Conservation (phyloP, 2,113 vertebrate species). For the Syngnathus floridae region DNA sequence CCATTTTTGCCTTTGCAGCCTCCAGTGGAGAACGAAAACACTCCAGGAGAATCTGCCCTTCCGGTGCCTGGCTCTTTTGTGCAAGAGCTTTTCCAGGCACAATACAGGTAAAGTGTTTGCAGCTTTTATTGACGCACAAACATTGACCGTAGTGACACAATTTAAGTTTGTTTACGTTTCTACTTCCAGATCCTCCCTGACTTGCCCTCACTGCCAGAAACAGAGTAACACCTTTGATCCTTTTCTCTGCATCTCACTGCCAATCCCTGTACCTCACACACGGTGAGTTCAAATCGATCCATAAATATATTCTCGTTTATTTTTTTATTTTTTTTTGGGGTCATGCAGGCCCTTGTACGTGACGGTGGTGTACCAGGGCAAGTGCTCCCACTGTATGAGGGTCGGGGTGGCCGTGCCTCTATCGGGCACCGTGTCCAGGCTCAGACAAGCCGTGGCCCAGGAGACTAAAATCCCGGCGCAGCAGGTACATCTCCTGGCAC, state of each 20-base stretch:
- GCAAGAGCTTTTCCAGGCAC: conserved; percentile 98
- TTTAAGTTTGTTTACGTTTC: conserved; percentile 10
- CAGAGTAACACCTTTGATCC: conserved; percentile 98
- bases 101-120: conserved; percentile 82
- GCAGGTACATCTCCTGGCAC: conserved; percentile 71
- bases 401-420: conserved; percentile 91
- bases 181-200: conserved; percentile 85
- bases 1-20: conserved; percentile 64
- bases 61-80: conserved; percentile 90
- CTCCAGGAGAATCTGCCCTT: conserved; percentile 83
- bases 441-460: conserved; percentile 85
- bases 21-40: conserved; percentile 78
- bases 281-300: conserved; percentile 68
- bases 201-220: conserved; percentile 97
- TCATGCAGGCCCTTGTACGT: conserved; percentile 84
- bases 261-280: conserved; percentile 93
- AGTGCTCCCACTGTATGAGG: conserved; percentile 95
- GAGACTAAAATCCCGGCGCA: conserved; percentile 95
- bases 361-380: conserved; percentile 95
- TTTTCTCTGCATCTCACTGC: conserved; percentile 96
- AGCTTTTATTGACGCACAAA: not conserved
- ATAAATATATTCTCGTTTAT: conserved; percentile 17
- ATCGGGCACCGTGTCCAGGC: conserved; percentile 83
- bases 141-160: not conserved
- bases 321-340: not conserved